Percentiles rank a stretch among this genome's conserved stretches.
These are phyloP conservation scores for Helicolenus hilgendorfi DNA, from an alignment of 2,797 vertebrate genomes.

Conservation along the genomic window DNA sequence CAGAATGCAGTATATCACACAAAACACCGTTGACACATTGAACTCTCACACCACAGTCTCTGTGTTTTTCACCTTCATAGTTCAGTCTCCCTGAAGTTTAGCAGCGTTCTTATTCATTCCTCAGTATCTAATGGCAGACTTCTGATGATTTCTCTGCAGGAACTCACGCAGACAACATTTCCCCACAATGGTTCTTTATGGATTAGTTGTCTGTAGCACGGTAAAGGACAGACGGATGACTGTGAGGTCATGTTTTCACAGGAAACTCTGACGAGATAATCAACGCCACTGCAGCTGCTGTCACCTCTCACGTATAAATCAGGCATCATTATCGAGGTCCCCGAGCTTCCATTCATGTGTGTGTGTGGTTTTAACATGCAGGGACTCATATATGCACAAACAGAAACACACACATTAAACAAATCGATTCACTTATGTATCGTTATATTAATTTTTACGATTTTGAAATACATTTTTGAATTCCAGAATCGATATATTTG, in stretches of 20 bases:
- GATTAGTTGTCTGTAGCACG: not conserved
- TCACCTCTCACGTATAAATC: not conserved
- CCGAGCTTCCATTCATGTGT: not conserved
- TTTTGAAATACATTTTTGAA: too few species aligned
- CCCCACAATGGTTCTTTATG: not conserved
- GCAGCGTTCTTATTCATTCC: not conserved
- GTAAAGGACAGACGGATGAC: not conserved
- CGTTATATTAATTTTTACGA: too few species aligned
- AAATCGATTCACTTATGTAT: too few species aligned
- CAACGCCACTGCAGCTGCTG: constrained; percentile 11
- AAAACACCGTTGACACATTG: not conserved
- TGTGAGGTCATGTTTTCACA: not conserved
- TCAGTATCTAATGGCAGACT: not conserved
- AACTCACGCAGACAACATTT: not conserved
- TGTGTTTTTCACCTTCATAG: not conserved
- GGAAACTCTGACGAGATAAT: constrained; percentile 1
- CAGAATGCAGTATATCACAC: not conserved
- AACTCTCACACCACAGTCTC: not conserved
- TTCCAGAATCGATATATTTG: fast-evolving
- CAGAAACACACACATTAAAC: not conserved
- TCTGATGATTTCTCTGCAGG: not conserved
- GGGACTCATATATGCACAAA: fast-evolving
- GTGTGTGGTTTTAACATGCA: not conserved
- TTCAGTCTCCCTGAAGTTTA: not conserved
- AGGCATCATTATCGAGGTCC: not conserved